Evolutionary conservation across 2,113 vertebrate species (phyloP).

Genomic region (Aphelocoma coerulescens): DNA sequence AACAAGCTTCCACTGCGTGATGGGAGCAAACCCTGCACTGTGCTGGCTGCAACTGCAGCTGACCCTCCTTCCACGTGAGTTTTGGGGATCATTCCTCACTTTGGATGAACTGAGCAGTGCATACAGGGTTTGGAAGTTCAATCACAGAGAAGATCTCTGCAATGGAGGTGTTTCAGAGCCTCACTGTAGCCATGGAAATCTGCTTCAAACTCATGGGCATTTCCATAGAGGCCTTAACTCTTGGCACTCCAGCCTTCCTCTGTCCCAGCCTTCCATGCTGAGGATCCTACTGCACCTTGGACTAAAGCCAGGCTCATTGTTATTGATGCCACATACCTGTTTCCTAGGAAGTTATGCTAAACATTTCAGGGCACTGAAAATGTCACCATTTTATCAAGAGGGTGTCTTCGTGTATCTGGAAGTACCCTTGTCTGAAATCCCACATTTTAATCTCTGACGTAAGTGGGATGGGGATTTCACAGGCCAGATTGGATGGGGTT

Average conservation of each 20-base stretch:
- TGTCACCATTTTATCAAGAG: too few species aligned
- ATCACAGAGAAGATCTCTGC: neutral
- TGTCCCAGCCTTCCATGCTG: neutral
- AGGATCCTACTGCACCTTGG: neutral
- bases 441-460: too few species aligned
- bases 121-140: neutral
- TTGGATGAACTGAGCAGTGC: neutral
- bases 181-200: neutral
- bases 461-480: too few species aligned
- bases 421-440: too few species aligned
- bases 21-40: neutral
- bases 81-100: neutral
- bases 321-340: neutral
- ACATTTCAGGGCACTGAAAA: too few species aligned
- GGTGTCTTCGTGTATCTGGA: too few species aligned
- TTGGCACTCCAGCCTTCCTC: neutral
- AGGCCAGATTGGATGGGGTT: neutral
- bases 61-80: rapidly evolving
- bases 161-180: neutral
- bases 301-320: rapidly evolving
- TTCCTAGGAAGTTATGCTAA: too few species aligned
- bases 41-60: neutral
- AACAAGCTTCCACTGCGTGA: rapidly evolving
- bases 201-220: neutral
- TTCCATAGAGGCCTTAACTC: neutral